Evolutionary conservation across 2,888 invertebrate species (phyloP).

Genomic region (Lacanobia oleracea): DNA sequence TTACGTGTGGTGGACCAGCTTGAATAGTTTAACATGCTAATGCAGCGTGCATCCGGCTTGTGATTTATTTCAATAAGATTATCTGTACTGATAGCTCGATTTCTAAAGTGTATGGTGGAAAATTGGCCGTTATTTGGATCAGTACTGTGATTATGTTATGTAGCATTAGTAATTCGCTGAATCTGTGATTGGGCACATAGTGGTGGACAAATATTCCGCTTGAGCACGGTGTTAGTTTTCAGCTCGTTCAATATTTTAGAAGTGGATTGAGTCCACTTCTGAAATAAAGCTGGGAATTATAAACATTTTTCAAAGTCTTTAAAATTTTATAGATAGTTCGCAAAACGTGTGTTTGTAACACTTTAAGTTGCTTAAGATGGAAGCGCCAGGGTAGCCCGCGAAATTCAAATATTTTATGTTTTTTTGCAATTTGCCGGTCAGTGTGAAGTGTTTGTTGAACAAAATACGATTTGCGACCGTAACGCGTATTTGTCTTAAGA

Average conservation of each 20-base stretch:
- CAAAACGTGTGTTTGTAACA: background rate
- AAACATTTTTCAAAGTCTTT: background rate
- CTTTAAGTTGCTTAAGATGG: background rate
- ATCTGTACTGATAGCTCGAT: slow-evolving; percentile 52
- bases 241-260: background rate
- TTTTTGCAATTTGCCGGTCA: too few relatives aligned
- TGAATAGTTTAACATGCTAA: slow-evolving; percentile 50
- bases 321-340: background rate
- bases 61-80: slow-evolving; percentile 63
- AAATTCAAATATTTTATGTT: too few relatives aligned
- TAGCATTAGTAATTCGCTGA: background rate
- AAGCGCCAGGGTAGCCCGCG: too few relatives aligned
- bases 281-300: background rate
- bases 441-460: too few relatives aligned
- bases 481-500: too few relatives aligned
- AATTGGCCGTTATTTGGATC: slow-evolving; percentile 26
- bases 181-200: too few relatives aligned
- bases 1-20: slow-evolving; percentile 32
- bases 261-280: too few relatives aligned
- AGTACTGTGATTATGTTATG: slow-evolving; percentile 16
- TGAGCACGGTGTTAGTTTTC: background rate
- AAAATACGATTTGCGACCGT: too few relatives aligned
- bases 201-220: too few relatives aligned
- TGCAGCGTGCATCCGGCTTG: slow-evolving; percentile 58
- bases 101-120: slow-evolving; percentile 15